phyloP scores from a whole-genome alignment of 2,888 invertebrate genomes.

The Torymus tubicola region DNA sequence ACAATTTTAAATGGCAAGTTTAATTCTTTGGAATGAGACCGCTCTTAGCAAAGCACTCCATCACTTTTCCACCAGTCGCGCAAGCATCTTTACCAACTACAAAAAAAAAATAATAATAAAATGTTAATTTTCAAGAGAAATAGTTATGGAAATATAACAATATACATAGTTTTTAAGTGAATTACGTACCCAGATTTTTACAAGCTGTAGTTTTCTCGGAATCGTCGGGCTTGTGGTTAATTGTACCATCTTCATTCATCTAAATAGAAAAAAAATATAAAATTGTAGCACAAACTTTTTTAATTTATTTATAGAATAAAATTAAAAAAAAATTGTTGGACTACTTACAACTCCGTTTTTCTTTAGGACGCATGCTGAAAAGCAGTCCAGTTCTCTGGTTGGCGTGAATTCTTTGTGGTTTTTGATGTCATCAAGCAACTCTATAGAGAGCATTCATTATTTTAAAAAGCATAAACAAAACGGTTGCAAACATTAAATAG shows the following conservation, averaged over 20 bases:
- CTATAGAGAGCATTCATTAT: not conserved
- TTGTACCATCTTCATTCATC: slow-evolving; percentile 31
- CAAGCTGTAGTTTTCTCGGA: slow-evolving; percentile 8
- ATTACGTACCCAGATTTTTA: slow-evolving; percentile 25
- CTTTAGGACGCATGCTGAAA: slow-evolving; percentile 28
- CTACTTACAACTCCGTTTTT: slow-evolving; percentile 29
- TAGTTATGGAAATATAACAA: too few relatives aligned
- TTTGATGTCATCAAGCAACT: slow-evolving; percentile 10
- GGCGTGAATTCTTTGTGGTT: not conserved
- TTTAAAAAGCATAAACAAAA: too few relatives aligned
- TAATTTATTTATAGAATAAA: not conserved
- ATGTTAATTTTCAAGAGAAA: not conserved
- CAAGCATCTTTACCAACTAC: slow-evolving; percentile 26
- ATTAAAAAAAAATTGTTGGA: not conserved
- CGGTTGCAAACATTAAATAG: too few relatives aligned
- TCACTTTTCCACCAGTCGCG: slow-evolving; percentile 40
- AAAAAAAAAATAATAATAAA: slow-evolving; percentile 6
- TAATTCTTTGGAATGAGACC: slow-evolving; percentile 6
- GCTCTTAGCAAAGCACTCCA: slow-evolving; percentile 27
- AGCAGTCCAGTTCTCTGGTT: slow-evolving; percentile 39
- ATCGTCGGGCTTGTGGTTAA: not conserved
- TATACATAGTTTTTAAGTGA: too few relatives aligned
- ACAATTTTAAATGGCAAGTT: too few relatives aligned
- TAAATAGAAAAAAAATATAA: not conserved
- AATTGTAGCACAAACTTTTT: not conserved